Conservation (phyloP, 2,797 vertebrate species). For the Botia kubotai region DNA sequence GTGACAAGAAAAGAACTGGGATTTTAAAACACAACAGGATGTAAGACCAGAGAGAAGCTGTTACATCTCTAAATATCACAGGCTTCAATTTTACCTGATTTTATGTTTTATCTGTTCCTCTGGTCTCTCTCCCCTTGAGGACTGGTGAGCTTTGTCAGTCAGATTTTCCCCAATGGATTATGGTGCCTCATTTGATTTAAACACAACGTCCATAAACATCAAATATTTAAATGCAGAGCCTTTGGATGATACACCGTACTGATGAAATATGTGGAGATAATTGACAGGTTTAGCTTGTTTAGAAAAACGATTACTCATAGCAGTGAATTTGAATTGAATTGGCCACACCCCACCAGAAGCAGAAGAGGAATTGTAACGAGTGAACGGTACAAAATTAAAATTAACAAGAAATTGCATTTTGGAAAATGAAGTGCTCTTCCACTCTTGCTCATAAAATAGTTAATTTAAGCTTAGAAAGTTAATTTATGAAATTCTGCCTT, state of each 20-base stretch:
- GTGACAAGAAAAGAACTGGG: conserved; percentile 39
- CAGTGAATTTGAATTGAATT: too few species aligned
- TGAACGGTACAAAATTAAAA: background rate
- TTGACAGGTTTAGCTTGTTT: background rate
- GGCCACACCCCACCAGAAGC: too few species aligned
- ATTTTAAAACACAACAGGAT: conserved; percentile 36
- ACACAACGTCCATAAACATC: background rate
- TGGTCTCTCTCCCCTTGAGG: conserved; percentile 21
- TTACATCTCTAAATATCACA: conserved; percentile 33
- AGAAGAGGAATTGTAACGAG: too few species aligned
- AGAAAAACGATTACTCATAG: background rate
- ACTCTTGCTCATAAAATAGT: too few species aligned
- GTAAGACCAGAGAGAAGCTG: conserved; percentile 24
- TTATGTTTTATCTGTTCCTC: conserved; percentile 27
- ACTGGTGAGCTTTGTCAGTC: conserved; percentile 32
- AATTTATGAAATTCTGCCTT: too few species aligned
- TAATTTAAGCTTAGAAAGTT: too few species aligned
- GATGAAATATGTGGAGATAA: background rate
- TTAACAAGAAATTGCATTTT: background rate
- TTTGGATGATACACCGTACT: background rate
- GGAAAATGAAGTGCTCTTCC: too few species aligned
- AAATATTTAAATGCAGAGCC: background rate
- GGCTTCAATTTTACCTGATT: conserved; percentile 16
- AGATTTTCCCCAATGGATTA: conserved; percentile 21
- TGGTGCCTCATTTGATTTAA: background rate